Percentiles rank a stretch among this genome's conserved stretches.
Conservation (phyloP, 2,113 vertebrate species). For the Neopipo cinnamomea region DNA sequence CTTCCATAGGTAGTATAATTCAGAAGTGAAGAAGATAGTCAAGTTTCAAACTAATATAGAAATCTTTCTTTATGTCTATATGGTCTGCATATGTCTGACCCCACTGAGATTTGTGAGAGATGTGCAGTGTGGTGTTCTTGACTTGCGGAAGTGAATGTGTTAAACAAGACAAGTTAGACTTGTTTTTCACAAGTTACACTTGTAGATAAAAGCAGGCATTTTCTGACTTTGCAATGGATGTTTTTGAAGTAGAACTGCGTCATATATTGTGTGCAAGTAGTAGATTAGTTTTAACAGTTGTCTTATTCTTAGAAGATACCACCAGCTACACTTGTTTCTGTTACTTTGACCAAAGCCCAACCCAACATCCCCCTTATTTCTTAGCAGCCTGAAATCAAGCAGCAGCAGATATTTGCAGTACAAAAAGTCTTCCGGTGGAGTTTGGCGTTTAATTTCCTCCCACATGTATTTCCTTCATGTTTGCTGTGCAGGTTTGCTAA, state of each 20-base stretch:
- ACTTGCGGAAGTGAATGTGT: neutral
- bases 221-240: neutral
- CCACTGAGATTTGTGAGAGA: neutral
- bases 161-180: neutral
- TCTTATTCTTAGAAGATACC: neutral
- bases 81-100: neutral
- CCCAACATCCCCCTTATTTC: neutral
- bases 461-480: neutral
- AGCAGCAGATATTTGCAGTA: neutral
- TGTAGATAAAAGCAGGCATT: neutral
- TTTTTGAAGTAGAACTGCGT: neutral
- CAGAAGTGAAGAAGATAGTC: neutral
- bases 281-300: neutral
- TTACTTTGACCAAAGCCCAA: neutral
- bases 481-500: neutral
- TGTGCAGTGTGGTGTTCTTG: neutral
- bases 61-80: neutral
- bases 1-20: neutral
- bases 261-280: neutral
- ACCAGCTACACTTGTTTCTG: neutral
- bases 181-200: neutral
- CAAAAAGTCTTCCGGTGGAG: neutral
- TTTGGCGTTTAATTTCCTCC: neutral
- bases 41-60: neutral
- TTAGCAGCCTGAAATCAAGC: neutral